These are phyloP conservation scores for Carassius auratus DNA, from an alignment of 2,113 vertebrate genomes.

Conservation along the genomic window DNA sequence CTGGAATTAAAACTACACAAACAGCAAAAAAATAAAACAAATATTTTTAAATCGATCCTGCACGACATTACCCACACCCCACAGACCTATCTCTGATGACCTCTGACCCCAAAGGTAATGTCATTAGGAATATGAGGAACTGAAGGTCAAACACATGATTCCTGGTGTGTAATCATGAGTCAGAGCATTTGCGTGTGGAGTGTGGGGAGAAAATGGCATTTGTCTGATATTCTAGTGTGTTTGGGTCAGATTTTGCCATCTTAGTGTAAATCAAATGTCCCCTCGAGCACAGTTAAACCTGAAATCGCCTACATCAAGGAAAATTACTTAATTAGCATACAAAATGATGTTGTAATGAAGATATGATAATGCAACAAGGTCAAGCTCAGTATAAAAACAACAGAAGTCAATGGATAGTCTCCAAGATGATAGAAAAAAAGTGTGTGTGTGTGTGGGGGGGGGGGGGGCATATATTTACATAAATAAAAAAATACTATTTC, in stretches of 20 bases:
- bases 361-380: neutral
- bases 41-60: neutral
- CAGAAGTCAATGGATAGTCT: neutral
- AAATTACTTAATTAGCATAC: neutral
- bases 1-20: neutral
- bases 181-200: neutral
- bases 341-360: neutral
- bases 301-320: neutral
- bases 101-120: conserved; percentile 15
- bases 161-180: neutral
- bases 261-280: neutral
- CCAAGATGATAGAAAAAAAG: neutral
- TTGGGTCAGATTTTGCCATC: neutral
- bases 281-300: neutral
- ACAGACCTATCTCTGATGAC: neutral
- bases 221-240: neutral
- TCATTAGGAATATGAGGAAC: neutral
- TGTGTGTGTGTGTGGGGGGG: neutral
- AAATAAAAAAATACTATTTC: no score
- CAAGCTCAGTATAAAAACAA: neutral
- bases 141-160: conserved; percentile 15
- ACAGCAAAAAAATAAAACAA: neutral
- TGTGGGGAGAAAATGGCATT: neutral
- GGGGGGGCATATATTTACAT: no score
- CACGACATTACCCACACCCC: neutral